A percentile compares a stretch with the other conserved stretches of the same genome.
Conservation (phyloP, 2,888 invertebrate genomes). For the Macropis europaea region DNA sequence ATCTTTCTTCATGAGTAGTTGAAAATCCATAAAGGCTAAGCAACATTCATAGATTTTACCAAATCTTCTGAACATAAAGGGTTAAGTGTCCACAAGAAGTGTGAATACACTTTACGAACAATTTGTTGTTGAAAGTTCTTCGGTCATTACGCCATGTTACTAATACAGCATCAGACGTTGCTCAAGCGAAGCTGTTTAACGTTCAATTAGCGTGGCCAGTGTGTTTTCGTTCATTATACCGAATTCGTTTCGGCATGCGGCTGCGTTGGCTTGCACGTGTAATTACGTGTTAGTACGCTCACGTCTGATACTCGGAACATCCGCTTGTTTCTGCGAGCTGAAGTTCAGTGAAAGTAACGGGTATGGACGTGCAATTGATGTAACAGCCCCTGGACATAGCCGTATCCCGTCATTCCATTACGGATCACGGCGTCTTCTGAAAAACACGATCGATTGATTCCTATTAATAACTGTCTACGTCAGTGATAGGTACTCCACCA, state of each 20-base stretch:
- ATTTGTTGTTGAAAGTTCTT: no score
- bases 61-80: no score
- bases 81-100: no score
- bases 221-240: conserved; percentile 3
- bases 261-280: neutral
- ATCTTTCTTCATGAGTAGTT: no score
- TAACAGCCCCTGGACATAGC: conserved; percentile 49
- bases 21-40: no score
- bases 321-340: conserved; percentile 11
- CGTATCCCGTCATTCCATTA: conserved; percentile 33
- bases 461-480: conserved; percentile 19
- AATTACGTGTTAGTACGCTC: neutral
- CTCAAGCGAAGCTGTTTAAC: conserved; percentile 17
- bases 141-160: no score
- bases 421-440: conserved; percentile 15
- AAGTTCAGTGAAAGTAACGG: conserved; percentile 67
- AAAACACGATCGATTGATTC: neutral
- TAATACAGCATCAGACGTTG: no score
- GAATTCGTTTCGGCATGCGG: neutral
- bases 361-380: conserved; percentile 58
- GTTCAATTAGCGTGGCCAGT: conserved; percentile 33
- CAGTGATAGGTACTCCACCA: conserved; percentile 37
- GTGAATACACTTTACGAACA: no score
- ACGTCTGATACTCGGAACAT: conserved; percentile 1
- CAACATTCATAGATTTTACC: no score